These are phyloP conservation scores for Incurvaria masculella DNA, from an alignment of 2,888 invertebrate genomes.

Conservation along the genomic window DNA sequence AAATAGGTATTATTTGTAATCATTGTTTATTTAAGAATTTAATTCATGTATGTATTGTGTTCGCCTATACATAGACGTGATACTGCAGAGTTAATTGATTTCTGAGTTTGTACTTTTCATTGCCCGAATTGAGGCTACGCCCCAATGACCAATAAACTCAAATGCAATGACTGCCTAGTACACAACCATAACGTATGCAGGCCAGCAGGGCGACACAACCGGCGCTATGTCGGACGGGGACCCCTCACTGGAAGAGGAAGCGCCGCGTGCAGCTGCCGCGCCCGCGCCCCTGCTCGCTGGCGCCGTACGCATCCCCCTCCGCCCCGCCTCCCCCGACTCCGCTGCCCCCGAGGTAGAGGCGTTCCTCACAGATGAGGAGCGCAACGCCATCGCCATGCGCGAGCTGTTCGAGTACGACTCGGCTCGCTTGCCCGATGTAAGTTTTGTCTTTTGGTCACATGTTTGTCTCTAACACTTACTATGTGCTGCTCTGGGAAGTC, in stretches of 20 bases:
- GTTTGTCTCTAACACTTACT: not conserved
- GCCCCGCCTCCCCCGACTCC: not conserved
- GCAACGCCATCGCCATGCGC: constrained; percentile 45
- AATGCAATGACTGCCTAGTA: too few species aligned
- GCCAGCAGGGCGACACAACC: too few species aligned
- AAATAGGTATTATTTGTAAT: too few species aligned
- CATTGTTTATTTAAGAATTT: too few species aligned
- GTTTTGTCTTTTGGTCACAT: constrained; percentile 8
- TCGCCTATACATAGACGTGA: too few species aligned
- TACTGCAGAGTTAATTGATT: too few species aligned
- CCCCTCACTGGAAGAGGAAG: constrained; percentile 50
- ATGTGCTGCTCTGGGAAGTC: not conserved
- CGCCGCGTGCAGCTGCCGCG: constrained; percentile 22
- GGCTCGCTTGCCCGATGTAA: constrained; percentile 38
- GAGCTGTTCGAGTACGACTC: constrained; percentile 44
- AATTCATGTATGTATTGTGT: too few species aligned
- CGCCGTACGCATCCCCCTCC: not conserved
- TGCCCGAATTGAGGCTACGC: too few species aligned
- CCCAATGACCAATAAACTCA: too few species aligned
- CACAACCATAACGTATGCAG: too few species aligned
- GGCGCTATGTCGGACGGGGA: constrained; percentile 54
- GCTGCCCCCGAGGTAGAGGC: constrained; percentile 35
- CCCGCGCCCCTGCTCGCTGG: constrained; percentile 1
- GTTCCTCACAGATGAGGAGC: constrained; percentile 39
- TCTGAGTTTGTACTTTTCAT: too few species aligned